Evolutionary conservation across 2,113 vertebrate species (phyloP), one percentile per base, ranked within the genome.

Genomic region (Phalacrocorax aristotelis): DNA sequence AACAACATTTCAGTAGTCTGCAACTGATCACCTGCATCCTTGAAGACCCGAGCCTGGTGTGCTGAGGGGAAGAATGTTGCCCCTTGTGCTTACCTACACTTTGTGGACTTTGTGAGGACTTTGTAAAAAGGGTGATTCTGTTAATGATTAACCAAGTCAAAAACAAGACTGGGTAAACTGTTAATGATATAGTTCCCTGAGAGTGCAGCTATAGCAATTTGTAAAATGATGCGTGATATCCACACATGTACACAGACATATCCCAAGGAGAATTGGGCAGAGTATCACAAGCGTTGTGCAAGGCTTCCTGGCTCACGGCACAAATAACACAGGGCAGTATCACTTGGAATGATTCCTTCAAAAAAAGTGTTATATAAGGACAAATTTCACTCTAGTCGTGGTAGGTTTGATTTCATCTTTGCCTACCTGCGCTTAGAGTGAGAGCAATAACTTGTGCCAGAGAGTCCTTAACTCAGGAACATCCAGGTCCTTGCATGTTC

Each of bases 101-200:
- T 94, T 23, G 44, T 40, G 69, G 42, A 74, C 61, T 91, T 83
- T 27, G 69, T 84, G 55, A 95, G 57, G 48, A 46, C 48, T 87
- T 68, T 13, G 27, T 64, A 22, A 72, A 87, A 91, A 57, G 44
- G 20, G 18, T 75, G 27, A 46, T 87, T 62, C 58, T 89, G 64
- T 90, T 88, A 95, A 95, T 81, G 55, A 38, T 87, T 97, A 83
- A 58, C 86, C 32, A 77, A 78, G 79, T 38, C 42, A 52, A 30
- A 32, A 80, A 84, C 52, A 86, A 68, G 84, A 65, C 58, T 40
- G 19, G 23, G 26, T 23, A 88, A 64, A 58, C 11, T 64, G 36
- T 71, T 89, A 80, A 74, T 65, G 30, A 34, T 65, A 2, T 60
- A 52, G 91, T 78, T 84, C 58, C 55, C 66, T 15, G 57, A 79